A percentile compares a stretch with the other conserved stretches of the same genome.
phyloP scores from a whole-genome alignment of 2,888 invertebrate genomes.

The Aleiodes leptofemur region DNA sequence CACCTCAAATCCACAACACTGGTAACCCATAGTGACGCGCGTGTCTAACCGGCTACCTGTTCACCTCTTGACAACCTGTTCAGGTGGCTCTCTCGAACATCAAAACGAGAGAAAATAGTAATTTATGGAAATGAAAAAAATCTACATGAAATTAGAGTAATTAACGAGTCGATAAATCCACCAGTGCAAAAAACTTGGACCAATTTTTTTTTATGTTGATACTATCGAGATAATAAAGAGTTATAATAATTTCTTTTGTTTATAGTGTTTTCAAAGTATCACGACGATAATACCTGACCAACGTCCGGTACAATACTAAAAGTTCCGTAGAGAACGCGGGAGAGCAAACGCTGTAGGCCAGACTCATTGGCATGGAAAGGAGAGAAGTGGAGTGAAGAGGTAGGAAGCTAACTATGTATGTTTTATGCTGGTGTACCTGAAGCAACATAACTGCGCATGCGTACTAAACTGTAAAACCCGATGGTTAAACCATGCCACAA shows the following conservation, averaged over 20 bases:
- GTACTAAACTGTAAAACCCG: constrained; percentile 10
- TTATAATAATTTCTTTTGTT: neutral
- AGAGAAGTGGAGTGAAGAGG: neutral
- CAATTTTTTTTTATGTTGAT: no score
- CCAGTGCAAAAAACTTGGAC: neutral
- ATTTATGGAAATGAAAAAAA: constrained; percentile 7
- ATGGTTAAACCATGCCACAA: constrained; percentile 17
- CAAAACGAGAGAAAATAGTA: neutral
- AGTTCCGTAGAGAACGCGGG: constrained; percentile 1
- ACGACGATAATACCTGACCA: constrained; percentile 49
- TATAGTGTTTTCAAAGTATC: neutral
- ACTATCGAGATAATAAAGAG: no score
- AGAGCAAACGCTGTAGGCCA: constrained; percentile 13
- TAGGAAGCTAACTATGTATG: constrained; percentile 11
- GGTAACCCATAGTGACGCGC: constrained; percentile 55
- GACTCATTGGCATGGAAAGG: neutral
- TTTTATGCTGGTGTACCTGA: constrained; percentile 37
- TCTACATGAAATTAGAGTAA: neutral
- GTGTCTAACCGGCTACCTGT: constrained; percentile 32
- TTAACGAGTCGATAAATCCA: neutral
- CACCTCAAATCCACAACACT: constrained; percentile 49
- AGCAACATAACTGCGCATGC: constrained; percentile 22
- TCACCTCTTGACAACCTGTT: constrained; percentile 31
- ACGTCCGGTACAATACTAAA: constrained; percentile 57
- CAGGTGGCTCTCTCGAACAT: constrained; percentile 25